Evolutionary conservation across 2,888 invertebrate species (phyloP).

Genomic region (Lasioglossum pauxillum): DNA sequence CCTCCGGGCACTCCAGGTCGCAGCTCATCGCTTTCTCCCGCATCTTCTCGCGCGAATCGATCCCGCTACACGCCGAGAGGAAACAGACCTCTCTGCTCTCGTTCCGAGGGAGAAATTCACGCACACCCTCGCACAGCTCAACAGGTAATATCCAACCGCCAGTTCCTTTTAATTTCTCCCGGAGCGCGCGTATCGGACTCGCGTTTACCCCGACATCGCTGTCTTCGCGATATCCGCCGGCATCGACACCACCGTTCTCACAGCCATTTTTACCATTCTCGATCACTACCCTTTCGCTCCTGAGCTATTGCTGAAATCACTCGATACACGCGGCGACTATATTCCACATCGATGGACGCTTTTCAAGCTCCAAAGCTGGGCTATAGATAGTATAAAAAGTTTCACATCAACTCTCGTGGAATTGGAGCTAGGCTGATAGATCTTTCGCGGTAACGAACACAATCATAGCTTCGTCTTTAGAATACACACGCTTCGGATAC

Average conservation of each 20-base stretch:
- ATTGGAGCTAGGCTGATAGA: background rate
- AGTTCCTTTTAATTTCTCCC: conserved; percentile 20
- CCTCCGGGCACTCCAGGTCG: conserved; percentile 59
- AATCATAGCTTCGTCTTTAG: background rate
- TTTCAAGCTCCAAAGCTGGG: background rate
- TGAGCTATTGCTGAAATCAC: background rate
- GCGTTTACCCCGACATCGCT: background rate
- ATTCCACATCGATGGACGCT: background rate
- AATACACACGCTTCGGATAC: background rate
- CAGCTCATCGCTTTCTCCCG: conserved; percentile 58
- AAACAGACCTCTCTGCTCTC: background rate
- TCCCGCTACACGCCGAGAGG: background rate
- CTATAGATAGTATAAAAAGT: background rate
- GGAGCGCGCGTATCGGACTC: background rate
- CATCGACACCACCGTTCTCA: background rate
- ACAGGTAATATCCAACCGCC: conserved; percentile 60
- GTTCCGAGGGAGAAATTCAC: background rate
- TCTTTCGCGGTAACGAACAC: background rate
- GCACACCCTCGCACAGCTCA: conserved; percentile 46
- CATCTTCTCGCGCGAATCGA: conserved; percentile 23
- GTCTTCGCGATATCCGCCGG: background rate
- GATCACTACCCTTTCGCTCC: background rate
- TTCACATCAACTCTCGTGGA: background rate
- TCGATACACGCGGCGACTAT: background rate
- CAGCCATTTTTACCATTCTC: conserved; percentile 34